These are phyloP conservation scores for Chirona hameri DNA, from an alignment of 2,888 invertebrate genomes.

Conservation along the genomic window DNA sequence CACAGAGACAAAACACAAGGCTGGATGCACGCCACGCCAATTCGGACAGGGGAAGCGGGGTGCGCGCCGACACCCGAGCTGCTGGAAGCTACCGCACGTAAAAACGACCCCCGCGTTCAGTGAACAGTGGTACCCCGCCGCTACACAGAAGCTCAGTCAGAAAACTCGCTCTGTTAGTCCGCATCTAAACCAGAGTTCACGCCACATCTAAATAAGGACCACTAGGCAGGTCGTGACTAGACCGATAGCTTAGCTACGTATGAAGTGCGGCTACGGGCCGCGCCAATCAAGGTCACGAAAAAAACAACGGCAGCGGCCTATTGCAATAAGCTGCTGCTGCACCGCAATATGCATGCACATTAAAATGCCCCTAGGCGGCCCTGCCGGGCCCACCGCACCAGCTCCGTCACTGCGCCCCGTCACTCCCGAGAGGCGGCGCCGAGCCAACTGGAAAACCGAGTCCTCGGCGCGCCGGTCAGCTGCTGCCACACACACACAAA, in stretches of 20 bases:
- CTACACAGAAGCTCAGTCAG: not conserved
- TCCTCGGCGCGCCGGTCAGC: too few relatives aligned
- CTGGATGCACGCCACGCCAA: not conserved
- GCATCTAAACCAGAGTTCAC: not conserved
- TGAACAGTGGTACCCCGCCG: not conserved
- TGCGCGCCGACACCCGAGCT: not conserved
- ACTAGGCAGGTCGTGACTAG: not conserved
- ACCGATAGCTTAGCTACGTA: conserved; percentile 6
- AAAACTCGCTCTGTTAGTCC: not conserved
- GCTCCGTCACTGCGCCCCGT: too few relatives aligned
- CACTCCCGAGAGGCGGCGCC: too few relatives aligned
- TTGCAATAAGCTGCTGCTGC: not conserved
- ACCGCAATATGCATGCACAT: not conserved
- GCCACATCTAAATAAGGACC: not conserved
- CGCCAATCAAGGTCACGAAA: not conserved
- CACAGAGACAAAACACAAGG: not conserved
- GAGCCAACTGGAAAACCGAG: too few relatives aligned
- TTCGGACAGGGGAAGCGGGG: not conserved
- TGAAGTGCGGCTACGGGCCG: conserved; percentile 4
- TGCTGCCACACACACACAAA: too few relatives aligned
- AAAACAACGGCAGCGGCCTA: not conserved
- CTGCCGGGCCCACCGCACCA: not conserved
- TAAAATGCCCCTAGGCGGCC: not conserved
- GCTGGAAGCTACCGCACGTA: conserved; percentile 4
- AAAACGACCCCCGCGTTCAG: not conserved